Conservation (phyloP, 2,797 vertebrate species). For the Coluber constrictor region DNA sequence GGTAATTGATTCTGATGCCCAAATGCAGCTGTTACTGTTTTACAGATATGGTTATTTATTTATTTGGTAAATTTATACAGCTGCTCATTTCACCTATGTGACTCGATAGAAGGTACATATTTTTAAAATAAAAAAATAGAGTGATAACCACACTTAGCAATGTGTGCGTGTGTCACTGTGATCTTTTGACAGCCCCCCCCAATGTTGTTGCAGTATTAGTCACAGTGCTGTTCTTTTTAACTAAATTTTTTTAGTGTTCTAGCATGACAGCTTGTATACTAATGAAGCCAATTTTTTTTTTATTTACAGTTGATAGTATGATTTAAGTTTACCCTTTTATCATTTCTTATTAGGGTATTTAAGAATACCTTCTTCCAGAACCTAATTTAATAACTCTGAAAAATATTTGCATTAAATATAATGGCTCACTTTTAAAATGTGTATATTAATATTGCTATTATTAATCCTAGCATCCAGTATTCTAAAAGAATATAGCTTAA, state of each 20-base stretch:
- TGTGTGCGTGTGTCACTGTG: slow-evolving; percentile 34
- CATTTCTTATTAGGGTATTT: slow-evolving; percentile 41
- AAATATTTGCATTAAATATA: slow-evolving; percentile 42
- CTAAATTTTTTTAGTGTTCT: slow-evolving; percentile 27
- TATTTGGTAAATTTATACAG: not conserved
- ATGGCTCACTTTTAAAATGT: not conserved
- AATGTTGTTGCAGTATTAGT: slow-evolving; percentile 18
- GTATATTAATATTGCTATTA: not conserved
- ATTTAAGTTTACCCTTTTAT: slow-evolving; percentile 15
- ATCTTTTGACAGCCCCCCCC: slow-evolving; percentile 31
- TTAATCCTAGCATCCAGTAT: not conserved
- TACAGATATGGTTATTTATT: not conserved
- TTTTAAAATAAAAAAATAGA: slow-evolving; percentile 24
- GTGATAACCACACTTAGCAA: slow-evolving; percentile 35
- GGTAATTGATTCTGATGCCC: not conserved
- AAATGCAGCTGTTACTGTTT: not conserved
- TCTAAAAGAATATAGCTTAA: slow-evolving; percentile 17
- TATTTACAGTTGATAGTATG: not conserved
- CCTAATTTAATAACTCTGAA: slow-evolving; percentile 17
- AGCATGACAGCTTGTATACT: slow-evolving; percentile 28
- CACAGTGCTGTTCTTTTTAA: not conserved
- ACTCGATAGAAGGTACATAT: not conserved
- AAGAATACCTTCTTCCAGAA: not conserved
- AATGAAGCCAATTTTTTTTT: slow-evolving; percentile 31
- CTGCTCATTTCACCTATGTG: not conserved